Evolutionary conservation across 2,797 vertebrate genomes (phyloP).

Genomic region (Luscinia megarhynchos): DNA sequence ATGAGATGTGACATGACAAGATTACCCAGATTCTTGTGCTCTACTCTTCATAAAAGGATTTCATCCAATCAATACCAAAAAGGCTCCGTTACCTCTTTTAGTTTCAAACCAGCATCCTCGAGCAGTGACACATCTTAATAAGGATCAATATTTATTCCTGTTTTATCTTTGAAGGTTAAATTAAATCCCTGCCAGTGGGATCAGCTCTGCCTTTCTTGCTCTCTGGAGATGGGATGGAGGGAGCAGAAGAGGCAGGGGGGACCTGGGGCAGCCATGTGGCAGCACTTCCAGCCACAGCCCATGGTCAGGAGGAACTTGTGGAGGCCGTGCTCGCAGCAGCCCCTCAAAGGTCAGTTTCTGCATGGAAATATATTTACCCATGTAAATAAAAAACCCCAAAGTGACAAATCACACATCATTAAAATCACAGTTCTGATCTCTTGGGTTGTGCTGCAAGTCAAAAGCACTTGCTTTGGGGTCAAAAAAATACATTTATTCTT

Average conservation of each 20-base stretch:
- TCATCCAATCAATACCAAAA: not conserved
- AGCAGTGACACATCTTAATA: not conserved
- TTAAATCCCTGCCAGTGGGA: not conserved
- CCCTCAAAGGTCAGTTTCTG: not conserved
- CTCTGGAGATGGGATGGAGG: not conserved
- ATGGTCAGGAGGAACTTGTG: rapidly evolving
- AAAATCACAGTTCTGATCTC: conserved; percentile 12
- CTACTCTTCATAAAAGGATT: not conserved
- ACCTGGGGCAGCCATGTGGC: rapidly evolving
- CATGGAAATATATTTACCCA: not conserved
- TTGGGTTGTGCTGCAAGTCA: not conserved
- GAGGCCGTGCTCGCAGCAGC: not conserved
- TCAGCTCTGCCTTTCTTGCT: not conserved
- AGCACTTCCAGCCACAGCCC: not conserved
- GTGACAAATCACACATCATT: not conserved
- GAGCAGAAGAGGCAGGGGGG: not conserved
- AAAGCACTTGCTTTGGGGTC: not conserved
- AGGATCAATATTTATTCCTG: not conserved
- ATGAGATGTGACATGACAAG: not conserved
- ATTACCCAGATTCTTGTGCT: not conserved
- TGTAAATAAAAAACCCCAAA: not conserved
- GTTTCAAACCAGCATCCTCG: not conserved
- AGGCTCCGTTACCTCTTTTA: not conserved
- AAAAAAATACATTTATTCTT: not conserved
- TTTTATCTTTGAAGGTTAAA: not conserved